Evolutionary conservation across 2,888 invertebrate genomes (phyloP), one percentile per base, ranked within the genome.

Genomic region (Abrostola tripartita): DNA sequence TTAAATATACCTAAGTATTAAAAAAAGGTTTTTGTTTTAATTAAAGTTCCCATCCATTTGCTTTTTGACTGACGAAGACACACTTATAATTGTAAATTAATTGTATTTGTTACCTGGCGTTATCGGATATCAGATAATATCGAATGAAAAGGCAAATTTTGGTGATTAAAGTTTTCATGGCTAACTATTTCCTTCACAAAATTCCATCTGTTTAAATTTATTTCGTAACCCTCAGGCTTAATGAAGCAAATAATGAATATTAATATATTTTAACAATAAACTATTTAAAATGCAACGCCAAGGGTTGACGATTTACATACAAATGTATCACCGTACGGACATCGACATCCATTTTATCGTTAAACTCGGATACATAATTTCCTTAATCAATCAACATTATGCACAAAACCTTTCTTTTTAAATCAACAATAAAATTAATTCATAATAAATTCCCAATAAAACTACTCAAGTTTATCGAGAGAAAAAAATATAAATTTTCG

Each of bases 401-500:
- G 61, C 54, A 55, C 65, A 54, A 44, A 62, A 68, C 35, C 71
- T 71, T 70, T 72, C 60, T 74, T 73, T 76, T 75, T 64, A 76
- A 78, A 76, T 80, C 68, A 81, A 79, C 75, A 75, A 78, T 75
- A 76, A 74, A 73, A 79, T 71, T 78, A 76, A 78, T 74, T 78
- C 66, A 71, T 79, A 71, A 84, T 84, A 85, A 84, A 85, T 84
- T 60, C 67, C 51, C 65, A 63, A 66, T 78, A 65, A 78, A 76
- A 72, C 68, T 60, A 61, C 64, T 62, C 67, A 64, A 35, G 66
- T 58, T 68, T 57, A 74, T 71, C 65, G 65, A 56, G 52, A 64
- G 62, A 71, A 86, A 83, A 86, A 84, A 81, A 81, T 64, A 85
- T 88, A 88, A 86, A 87, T 85, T 83, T 82, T 77, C 79, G 75